phyloP scores from a whole-genome alignment of 2,797 vertebrate species.

The Propithecus perrieri region DNA sequence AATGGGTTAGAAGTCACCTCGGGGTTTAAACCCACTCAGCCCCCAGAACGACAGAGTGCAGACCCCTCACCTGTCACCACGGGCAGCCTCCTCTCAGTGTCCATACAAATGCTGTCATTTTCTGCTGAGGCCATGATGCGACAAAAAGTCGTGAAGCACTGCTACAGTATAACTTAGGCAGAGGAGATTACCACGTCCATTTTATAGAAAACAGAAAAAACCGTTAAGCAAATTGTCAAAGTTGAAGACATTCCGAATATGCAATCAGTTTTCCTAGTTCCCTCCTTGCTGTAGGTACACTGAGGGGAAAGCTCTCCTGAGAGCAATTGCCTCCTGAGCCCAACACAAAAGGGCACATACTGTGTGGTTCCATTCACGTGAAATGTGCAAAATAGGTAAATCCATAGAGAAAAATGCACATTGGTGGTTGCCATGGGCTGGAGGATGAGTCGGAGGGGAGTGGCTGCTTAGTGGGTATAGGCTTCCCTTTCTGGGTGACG shows the following conservation, averaged over 20 bases:
- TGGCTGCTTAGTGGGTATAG: not conserved
- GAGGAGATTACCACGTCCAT: not conserved
- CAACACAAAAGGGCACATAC: not conserved
- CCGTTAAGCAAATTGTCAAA: not conserved
- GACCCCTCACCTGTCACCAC: not conserved
- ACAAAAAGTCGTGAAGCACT: not conserved
- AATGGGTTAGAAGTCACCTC: not conserved
- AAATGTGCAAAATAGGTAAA: not conserved
- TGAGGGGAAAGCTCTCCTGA: not conserved
- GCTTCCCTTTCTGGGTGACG: not conserved
- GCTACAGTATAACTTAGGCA: not conserved
- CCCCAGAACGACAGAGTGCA: not conserved
- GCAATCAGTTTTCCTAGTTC: not conserved
- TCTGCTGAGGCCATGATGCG: not conserved
- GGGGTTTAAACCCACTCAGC: not conserved
- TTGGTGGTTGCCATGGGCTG: rapidly evolving
- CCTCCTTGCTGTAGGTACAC: not conserved
- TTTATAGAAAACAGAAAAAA: conserved; percentile 22
- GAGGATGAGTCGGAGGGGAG: not conserved
- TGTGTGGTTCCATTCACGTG: not conserved
- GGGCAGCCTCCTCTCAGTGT: not conserved
- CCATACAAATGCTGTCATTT: not conserved
- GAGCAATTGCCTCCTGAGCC: not conserved
- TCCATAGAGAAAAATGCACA: not conserved
- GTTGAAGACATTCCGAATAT: not conserved